These are phyloP conservation scores for Heliconius himera DNA, from an alignment of 1,140 invertebrate species.

Conservation along the genomic window DNA sequence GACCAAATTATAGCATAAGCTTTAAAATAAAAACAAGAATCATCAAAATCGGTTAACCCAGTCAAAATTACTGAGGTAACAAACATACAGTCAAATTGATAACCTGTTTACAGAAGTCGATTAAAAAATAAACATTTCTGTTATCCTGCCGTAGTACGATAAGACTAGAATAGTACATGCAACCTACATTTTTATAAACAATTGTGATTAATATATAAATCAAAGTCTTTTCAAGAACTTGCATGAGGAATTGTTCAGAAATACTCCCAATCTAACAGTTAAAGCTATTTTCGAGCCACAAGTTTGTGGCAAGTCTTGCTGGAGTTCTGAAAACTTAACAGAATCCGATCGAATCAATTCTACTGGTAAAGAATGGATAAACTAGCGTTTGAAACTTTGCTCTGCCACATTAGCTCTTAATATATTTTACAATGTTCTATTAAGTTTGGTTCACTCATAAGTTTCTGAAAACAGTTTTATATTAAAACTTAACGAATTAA, in stretches of 20 bases:
- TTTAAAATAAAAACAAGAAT: too few relatives aligned
- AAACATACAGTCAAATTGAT: too few relatives aligned
- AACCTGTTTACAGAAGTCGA: too few relatives aligned
- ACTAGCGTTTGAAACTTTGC: conserved; percentile 55
- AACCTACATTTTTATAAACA: neutral
- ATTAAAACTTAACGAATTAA: neutral
- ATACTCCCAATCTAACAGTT: conserved; percentile 63
- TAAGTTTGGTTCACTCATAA: neutral
- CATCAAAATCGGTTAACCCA: too few relatives aligned
- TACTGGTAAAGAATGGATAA: conserved; percentile 64
- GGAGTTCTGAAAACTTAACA: conserved; percentile 57
- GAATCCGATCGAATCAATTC: conserved; percentile 69
- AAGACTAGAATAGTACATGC: neutral
- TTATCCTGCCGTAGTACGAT: neutral
- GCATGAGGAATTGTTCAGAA: conserved; percentile 64
- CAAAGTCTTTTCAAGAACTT: conserved; percentile 63
- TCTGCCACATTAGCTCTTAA: conserved; percentile 43
- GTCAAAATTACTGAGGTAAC: too few relatives aligned
- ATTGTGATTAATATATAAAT: conserved; percentile 50
- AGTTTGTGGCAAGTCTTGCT: conserved; percentile 60
- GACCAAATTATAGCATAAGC: too few relatives aligned
- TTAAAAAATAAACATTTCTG: neutral
- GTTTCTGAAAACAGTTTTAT: neutral
- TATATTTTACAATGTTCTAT: conserved; percentile 30
- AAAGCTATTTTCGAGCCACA: conserved; percentile 65